Base-by-base conservation (phyloP, 2,888 invertebrate species). In the Parapristionchus giblindavisi region DNA sequence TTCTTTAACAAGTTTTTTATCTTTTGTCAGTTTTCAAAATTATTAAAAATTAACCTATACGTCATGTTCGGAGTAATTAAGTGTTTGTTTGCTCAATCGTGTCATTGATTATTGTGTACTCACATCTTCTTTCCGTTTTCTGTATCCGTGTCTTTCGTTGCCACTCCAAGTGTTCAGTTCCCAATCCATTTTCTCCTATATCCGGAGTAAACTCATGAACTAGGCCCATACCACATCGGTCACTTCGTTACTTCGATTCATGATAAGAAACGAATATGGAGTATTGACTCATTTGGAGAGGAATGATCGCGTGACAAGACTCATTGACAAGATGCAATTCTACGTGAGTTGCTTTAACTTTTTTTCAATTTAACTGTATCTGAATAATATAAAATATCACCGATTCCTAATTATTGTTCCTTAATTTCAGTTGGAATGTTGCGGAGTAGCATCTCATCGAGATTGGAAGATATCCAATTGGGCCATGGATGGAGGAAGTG, bases 251-350 rank as follows among this genome's bases (percentile, higher is more conserved):
- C 51, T 82, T 54, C 77, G 79, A 51, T 79, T 75, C 52, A 77
- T 82, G 51, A 80, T 85, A 34, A 79, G 81, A 71, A 75, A 76
- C n/a, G 77, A 81, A 40, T 85, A 85, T 63, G 85, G 85, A 29
- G 81, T 84, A 2, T 56, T 66, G 6, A 66, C 76, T 27, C 78
- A 82, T 51, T 70, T 75, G 21, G 77, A 76, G 60, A 75, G 78
- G 5, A 83, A 84, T 71, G 75, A 75, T 3, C 75, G 68, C 52
- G 74, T 83, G 5, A 84, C 85, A 3, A 75, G 75, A n/a, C 77
- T 82, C 66, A 79, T 85, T 63, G 83, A 85, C 72, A 81, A 81
- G 75, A 76, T 85, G 76, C 85, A 85, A 68, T 84, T 81, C 63
- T 77, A 81, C 78, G 84, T 84, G 73, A 81, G 82, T 61, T 17